A percentile compares a stretch with the other conserved stretches of the same genome.
phyloP scores from a whole-genome alignment of 2,888 invertebrate genomes.

The Hyles lineata region DNA sequence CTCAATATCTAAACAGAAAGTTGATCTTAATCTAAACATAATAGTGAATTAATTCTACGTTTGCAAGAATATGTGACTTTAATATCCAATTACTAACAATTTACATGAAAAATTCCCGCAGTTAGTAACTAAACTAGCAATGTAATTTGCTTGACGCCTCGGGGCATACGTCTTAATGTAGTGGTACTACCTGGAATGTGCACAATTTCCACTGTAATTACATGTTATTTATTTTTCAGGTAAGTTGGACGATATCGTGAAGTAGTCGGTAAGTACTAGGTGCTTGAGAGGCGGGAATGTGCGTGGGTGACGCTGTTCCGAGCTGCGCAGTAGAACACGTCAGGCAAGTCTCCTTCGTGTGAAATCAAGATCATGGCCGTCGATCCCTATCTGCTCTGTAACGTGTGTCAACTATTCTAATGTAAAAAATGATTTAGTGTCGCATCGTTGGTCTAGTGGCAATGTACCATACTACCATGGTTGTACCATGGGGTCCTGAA shows the following conservation, averaged over 20 bases:
- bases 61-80: conserved; percentile 11
- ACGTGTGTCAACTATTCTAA: neutral
- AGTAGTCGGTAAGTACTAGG: conserved; percentile 17
- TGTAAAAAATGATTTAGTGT: no score
- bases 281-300: conserved; percentile 49
- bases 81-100: neutral
- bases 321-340: conserved; percentile 19
- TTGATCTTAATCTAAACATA: conserved; percentile 3
- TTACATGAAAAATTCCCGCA: neutral
- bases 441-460: no score
- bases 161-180: neutral
- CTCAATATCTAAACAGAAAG: no score
- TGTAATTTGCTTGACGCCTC: neutral
- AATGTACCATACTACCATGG: no score
- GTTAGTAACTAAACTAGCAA: neutral
- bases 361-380: conserved; percentile 49
- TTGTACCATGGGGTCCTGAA: no score
- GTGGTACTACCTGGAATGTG: neutral
- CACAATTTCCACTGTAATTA: neutral
- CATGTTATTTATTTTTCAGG: conserved; percentile 52
- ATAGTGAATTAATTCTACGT: neutral
- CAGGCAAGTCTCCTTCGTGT: conserved; percentile 35
- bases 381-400: conserved; percentile 38
- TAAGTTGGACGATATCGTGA: conserved; percentile 45
- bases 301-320: conserved; percentile 54